Percentiles rank a stretch among this genome's conserved stretches.
Evolutionary conservation across 2,797 vertebrate species (phyloP).

Genomic region (Trachurus trachurus): DNA sequence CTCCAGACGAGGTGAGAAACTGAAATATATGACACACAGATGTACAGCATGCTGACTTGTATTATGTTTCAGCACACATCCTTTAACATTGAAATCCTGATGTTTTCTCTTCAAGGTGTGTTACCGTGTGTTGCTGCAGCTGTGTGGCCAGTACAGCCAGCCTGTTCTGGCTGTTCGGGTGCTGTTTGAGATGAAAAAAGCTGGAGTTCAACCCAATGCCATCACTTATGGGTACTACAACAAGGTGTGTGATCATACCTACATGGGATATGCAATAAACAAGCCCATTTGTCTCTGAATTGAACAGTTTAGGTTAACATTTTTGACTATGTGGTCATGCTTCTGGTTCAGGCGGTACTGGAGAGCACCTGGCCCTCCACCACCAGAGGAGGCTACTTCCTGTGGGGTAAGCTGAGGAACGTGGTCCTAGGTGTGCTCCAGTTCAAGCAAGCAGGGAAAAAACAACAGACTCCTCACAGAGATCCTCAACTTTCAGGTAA

Average conservation of each 20-base stretch:
- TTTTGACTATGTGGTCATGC: slow-evolving; percentile 10
- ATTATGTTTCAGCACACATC: not conserved
- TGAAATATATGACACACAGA: not conserved
- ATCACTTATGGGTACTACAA: slow-evolving; percentile 99
- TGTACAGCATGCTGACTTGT: not conserved
- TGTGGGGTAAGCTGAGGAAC: slow-evolving; percentile 98
- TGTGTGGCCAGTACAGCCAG: slow-evolving; percentile 98
- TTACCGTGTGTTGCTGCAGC: slow-evolving; percentile 97
- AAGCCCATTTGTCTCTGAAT: slow-evolving; percentile 13
- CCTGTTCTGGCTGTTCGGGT: slow-evolving; percentile 96
- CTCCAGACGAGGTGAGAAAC: slow-evolving; percentile 93
- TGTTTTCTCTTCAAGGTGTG: slow-evolving; percentile 88
- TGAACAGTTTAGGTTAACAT: not conserved
- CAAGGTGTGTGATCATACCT: slow-evolving; percentile 84
- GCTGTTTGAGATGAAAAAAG: slow-evolving; percentile 99
- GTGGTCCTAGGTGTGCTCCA: slow-evolving; percentile 93
- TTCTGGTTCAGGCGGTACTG: slow-evolving; percentile 91
- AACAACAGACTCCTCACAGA: slow-evolving; percentile 82
- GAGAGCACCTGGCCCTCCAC: slow-evolving; percentile 99
- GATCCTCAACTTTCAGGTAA: slow-evolving; percentile 92
- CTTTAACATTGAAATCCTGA: not conserved
- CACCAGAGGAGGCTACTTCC: slow-evolving; percentile 96
- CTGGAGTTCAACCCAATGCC: slow-evolving; percentile 96
- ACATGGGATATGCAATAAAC: not conserved
- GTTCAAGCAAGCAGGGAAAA: slow-evolving; percentile 94